Evolutionary conservation across 1,140 invertebrate genomes (phyloP), one percentile per base, ranked within the genome.

Genomic region (Calliphora vicina): DNA sequence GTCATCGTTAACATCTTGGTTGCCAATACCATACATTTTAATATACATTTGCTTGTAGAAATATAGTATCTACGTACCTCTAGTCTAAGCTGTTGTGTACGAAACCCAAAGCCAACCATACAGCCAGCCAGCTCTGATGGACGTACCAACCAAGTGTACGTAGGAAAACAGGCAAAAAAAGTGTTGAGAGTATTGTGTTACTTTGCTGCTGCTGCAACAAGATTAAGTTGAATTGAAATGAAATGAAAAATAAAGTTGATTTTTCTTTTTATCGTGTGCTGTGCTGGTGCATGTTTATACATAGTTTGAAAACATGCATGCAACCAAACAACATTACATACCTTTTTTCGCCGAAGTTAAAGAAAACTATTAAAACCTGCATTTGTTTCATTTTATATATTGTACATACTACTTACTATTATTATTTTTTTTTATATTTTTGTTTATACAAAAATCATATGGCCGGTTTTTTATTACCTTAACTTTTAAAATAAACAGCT

Each of bases 141-240:
- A 50, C 45, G 12, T 17, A n/a, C 45, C 17, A 17, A 17, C 15
- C n/a, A n/a, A n/a, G 17, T 67, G 57, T 67, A 67, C 57, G 45
- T 57, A 15, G 17, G 45, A 35, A 57, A 67, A 67, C 57, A 67
- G 23, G 17, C 12, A 67, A 67, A 67, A 61, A 67, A 23, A 67
- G 57, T 67, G 57, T 67, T 67, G 57, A 67, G 57, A 20, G 57
- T 67, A 67, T 67, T 67, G 57, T 67, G 20, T 67, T 67, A 67
- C 57, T 57, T 35, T 35, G 35, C 10, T 35, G 35, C 45, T 20
- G 57, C 57, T 20, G 4, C 57, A 67, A 23, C 20, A 67, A 67
- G 57, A 67, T 67, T 67, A 67, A 67, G 57, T 67, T 67, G 20
- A 67, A 23, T 20, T 17, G 20, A 67, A 67, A 67, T 20, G 17